Evolutionary conservation across 2,888 invertebrate genomes (phyloP), one percentile per base, ranked within the genome.

Genomic region (Cerastoderma edule): DNA sequence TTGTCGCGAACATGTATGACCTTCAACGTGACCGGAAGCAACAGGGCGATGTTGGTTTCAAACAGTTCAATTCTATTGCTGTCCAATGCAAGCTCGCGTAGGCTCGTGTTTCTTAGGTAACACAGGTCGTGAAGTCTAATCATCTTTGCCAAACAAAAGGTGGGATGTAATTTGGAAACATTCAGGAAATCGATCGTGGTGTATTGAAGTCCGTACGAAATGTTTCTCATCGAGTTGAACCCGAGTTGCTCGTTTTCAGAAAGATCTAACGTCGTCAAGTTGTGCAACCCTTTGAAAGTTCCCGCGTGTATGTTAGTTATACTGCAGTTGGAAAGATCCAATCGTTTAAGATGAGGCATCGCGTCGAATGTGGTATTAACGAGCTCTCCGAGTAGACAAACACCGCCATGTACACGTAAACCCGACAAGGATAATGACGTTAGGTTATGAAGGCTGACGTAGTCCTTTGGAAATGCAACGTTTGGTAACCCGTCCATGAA

Each of bases 191-290:
- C 35, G 3, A 75, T 79, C 0, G 30, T 72, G 3, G 75, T 72
- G 39, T 63, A 69, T 30, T 75, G 79, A 33, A 79, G 28, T n/a
- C 72, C 69, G 24, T 69, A 79, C 16, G 79, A 63, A 8, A 75
- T 35, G 32, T 79, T 79, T 28, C 46, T 8, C 6, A 75, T 46
- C 6, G 35, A 27, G 1, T 16, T 2, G 46, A 79, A 69, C 13
- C 75, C 72, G 2, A 79, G 65, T 4, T 19, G 39, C 32, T 33
- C 28, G 60, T 79, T 79, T 13, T 67, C 16, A n/a, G 75, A 79
- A 10, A 79, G 33, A 48, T 79, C 72, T 2, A 79, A 50, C 30
- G 19, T 22, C 4, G 5, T 16, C 19, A 56, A 24, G 56, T 56
- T 24, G 24, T 24, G 24, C 8, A 56, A 19, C 3, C 5, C 3